phyloP scores from a whole-genome alignment of 2,888 invertebrate genomes.

The Pseudococcus jackbeardsleyi region DNA sequence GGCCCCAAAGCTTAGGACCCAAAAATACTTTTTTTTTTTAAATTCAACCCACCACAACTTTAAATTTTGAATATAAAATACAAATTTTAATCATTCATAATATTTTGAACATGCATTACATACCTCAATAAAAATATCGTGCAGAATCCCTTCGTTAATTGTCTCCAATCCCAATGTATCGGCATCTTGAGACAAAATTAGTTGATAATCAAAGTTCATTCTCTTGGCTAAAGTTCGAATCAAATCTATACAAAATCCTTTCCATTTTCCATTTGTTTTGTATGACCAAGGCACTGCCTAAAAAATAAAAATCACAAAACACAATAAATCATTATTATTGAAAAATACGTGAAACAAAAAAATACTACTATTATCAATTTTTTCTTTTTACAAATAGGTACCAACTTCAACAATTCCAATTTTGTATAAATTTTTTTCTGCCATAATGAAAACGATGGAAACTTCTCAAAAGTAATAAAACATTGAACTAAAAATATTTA shows the following conservation, averaged over 20 bases:
- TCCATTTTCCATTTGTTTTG: constrained; percentile 75
- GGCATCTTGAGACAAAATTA: constrained; percentile 79
- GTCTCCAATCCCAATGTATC: constrained; percentile 77
- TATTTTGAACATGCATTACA: constrained; percentile 68
- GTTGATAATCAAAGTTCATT: constrained; percentile 85
- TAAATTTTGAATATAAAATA: too few species aligned
- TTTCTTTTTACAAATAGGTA: neutral
- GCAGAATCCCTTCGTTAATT: constrained; percentile 77
- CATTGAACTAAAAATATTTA: neutral
- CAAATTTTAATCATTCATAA: too few species aligned
- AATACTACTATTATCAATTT: neutral
- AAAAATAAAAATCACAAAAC: neutral
- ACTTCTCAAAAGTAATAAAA: neutral
- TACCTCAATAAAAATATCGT: constrained; percentile 85
- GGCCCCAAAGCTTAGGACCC: too few species aligned
- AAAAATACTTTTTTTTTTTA: too few species aligned
- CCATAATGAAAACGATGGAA: neutral
- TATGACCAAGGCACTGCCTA: constrained; percentile 85
- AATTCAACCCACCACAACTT: too few species aligned
- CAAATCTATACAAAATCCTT: constrained; percentile 89
- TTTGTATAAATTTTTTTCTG: neutral
- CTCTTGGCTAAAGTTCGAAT: constrained; percentile 78
- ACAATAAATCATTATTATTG: neutral
- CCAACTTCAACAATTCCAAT: constrained; percentile 20
- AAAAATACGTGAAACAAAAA: neutral